Base-by-base conservation (phyloP, 1,140 invertebrate species). In the Psix sp. region DNA sequence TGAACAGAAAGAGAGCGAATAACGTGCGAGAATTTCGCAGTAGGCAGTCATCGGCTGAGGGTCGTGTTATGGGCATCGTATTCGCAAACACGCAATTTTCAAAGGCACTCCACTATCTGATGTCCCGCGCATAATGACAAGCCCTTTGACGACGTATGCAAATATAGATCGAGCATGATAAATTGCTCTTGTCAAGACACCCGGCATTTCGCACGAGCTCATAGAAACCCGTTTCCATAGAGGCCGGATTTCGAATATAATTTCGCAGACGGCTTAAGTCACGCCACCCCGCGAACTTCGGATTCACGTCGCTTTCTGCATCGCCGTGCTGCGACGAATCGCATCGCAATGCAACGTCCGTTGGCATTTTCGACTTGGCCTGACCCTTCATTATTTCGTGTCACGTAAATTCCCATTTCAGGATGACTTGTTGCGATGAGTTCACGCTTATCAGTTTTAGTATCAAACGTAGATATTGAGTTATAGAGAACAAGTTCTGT, bases 121-220 rank as follows among this genome's bases (percentile, higher is more conserved):
- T 85, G 84, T 85, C 81, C 78, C 80, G 74, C 62, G 76, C 81
- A 81, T 84, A 82, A 82, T 68, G 76, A 78, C 81, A 81, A 79
- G 79, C 81, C 80, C 84, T 86, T 85, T 83, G 83, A 86, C 86
- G 82, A 86, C 83, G 81, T 86, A 87, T 87, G 86, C 86, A 87
- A 87, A 87, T 86, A 86, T 82, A 87, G 86, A 87, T 87, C 83
- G 84, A 85, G 82, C 81, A 85, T 87, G 86, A 86, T 87, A 87
- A 87, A 87, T 87, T 87, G 83, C 84, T 85, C 84, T 84, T 82
- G 85, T 86, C 83, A 86, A 84, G 84, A 81, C 83, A 83, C 79
- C 80, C 82, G 82, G 84, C 82, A 84, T 86, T 87, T 87, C 84
- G 82, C 82, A 85, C 85, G 80, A 85, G 82, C 79, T 62, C 56